A percentile compares a stretch with the other conserved stretches of the same genome.
Evolutionary conservation across 53 echinoderm and acorn worm species (phyloP).

Genomic region (Patiria pectinifera): DNA sequence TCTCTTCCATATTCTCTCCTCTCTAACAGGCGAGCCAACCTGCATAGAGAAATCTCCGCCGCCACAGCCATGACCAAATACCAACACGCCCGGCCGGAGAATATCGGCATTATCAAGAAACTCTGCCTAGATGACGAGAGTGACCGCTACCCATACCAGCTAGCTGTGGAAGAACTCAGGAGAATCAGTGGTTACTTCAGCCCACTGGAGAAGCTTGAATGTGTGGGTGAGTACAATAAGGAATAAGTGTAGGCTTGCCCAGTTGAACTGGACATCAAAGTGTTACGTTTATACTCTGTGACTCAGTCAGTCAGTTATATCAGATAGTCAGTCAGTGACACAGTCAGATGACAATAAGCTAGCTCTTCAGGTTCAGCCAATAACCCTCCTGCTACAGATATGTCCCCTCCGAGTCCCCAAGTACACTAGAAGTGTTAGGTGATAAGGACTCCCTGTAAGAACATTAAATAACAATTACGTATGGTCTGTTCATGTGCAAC

Average conservation of each 20-base stretch:
- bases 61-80: slow-evolving; percentile 97
- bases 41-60: slow-evolving; percentile 71
- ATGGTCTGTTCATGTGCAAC: no score
- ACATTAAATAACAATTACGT: no score
- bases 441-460: no score
- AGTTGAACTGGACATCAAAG: neutral
- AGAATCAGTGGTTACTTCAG: slow-evolving; percentile 77
- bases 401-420: no score
- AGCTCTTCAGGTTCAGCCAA: no score
- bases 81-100: slow-evolving; percentile 87
- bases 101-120: slow-evolving; percentile 87
- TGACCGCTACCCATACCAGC: slow-evolving; percentile 76
- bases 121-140: slow-evolving; percentile 74
- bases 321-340: no score
- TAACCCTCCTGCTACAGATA: no score
- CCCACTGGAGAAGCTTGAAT: slow-evolving; percentile 95
- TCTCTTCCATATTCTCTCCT: neutral
- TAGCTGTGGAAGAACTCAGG: slow-evolving; percentile 83
- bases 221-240: slow-evolving; percentile 77
- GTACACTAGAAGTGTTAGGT: no score
- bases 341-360: no score
- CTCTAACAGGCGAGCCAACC: slow-evolving; percentile 77
- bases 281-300: no score
- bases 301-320: no score
- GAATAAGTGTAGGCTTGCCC: neutral